phyloP scores from a whole-genome alignment of 2,888 invertebrate species.

The Cinara cedri region DNA sequence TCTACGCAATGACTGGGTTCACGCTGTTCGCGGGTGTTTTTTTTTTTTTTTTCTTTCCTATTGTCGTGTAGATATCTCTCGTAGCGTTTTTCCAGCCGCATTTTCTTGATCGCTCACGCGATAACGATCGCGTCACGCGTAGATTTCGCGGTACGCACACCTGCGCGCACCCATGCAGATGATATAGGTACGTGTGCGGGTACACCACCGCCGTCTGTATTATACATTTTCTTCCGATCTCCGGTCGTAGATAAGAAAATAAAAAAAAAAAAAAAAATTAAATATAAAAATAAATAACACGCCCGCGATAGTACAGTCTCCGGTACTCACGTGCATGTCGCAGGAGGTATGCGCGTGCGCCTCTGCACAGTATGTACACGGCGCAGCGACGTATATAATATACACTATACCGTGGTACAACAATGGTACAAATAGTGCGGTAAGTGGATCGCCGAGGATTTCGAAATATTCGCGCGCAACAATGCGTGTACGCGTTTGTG shows the following conservation, averaged over 20 bases:
- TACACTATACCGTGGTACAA: no score
- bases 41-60: no score
- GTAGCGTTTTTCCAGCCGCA: no score
- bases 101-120: no score
- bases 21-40: no score
- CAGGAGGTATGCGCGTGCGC: conserved; percentile 15
- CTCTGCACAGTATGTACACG: background rate
- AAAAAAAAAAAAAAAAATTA: background rate
- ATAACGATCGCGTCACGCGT: no score
- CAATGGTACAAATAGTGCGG: conserved; percentile 55
- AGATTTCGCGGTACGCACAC: no score
- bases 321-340: conserved; percentile 9
- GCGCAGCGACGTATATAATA: no score
- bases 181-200: background rate
- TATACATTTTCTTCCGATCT: conserved; percentile 51
- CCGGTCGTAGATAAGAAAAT: conserved; percentile 24
- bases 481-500: background rate
- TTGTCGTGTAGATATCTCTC: no score
- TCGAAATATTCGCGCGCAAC: conserved; percentile 52
- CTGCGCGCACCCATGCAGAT: background rate
- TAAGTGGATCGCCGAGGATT: conserved; percentile 56
- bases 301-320: background rate
- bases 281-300: conserved; percentile 5
- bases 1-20: no score
- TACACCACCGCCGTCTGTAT: no score